Evolutionary conservation across 2,888 invertebrate genomes (phyloP), one percentile per base, ranked within the genome.

Genomic region (Tridacna gigas): DNA sequence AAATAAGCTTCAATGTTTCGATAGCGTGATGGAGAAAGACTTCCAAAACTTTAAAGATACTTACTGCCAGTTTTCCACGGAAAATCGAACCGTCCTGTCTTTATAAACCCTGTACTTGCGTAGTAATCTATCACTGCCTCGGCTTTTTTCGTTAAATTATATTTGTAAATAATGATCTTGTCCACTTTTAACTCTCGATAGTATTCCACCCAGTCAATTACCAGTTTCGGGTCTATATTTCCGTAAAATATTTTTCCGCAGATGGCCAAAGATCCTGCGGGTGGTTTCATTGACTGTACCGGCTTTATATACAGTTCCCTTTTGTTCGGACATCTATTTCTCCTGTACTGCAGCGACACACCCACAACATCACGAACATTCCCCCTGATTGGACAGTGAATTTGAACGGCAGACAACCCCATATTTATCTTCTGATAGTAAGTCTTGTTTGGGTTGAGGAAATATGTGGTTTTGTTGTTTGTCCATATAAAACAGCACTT

Each of bases 151-250:
- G 69, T 63, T 3, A 86, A 13, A 28, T 82, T 86, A 63, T 82
- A 80, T 3, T 75, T 82, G 26, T 76, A 80, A 67, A 86, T 76
- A 2, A 86, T 20, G 0, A 86, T 78, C 26, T 82, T 86, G 13
- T 82, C 80, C 47, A 80, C 85, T 61, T 79, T 80, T 78, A 86
- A 74, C 71, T 80, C 78, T 22, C 80, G 60, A 37, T 86, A 86
- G 45, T 80, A 86, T 65, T 86, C 85, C 48, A 86, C 63, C 85
- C 85, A 86, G 26, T 86, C 85, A 0, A 86, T 65, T 15, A 86
- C 45, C 20, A 86, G 65, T 15, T 78, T 80, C 15, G 12, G 47
- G 63, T 80, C 76, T 12, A 86, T 22, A 45, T 82, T 75, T 26
- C 82, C 82, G 51, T 82, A 86, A 12, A 83, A 82, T 47, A 86